phyloP scores from a whole-genome alignment of 2,888 invertebrate genomes.

The Apotomis turbidana region DNA sequence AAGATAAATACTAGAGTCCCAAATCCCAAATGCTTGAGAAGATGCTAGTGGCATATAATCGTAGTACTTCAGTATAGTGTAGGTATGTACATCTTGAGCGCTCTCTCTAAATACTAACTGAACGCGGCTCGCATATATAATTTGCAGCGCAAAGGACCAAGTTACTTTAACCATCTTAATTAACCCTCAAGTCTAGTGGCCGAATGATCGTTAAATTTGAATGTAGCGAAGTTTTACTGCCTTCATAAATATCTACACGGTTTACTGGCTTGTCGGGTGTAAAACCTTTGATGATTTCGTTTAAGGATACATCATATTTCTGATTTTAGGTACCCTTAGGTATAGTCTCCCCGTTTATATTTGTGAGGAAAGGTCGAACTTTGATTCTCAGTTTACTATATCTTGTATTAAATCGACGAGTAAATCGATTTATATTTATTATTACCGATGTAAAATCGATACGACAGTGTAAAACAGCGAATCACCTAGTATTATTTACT shows the following conservation, averaged over 20 bases:
- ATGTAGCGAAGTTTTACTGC: slow-evolving; percentile 51
- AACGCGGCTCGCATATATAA: slow-evolving; percentile 53
- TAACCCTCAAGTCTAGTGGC: slow-evolving; percentile 56
- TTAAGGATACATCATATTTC: neutral
- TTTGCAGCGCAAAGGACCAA: slow-evolving; percentile 51
- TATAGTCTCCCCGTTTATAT: too few relatives aligned
- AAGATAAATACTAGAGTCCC: too few relatives aligned
- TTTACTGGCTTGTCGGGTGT: slow-evolving; percentile 7
- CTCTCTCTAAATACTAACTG: slow-evolving; percentile 45
- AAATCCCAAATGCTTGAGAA: neutral
- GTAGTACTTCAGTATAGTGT: neutral
- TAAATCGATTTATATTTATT: too few relatives aligned
- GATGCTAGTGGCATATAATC: slow-evolving; percentile 7
- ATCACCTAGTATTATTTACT: slow-evolving; percentile 67
- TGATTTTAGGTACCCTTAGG: too few relatives aligned
- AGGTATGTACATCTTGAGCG: slow-evolving; percentile 43
- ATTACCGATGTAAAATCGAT: too few relatives aligned
- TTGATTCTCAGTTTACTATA: too few relatives aligned
- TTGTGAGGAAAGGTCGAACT: too few relatives aligned
- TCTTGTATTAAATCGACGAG: too few relatives aligned
- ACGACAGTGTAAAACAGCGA: slow-evolving; percentile 41
- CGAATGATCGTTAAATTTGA: slow-evolving; percentile 60
- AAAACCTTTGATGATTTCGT: slow-evolving; percentile 13
- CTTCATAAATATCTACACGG: neutral
- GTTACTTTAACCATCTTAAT: slow-evolving; percentile 58